These are phyloP conservation scores for Amphiprion percula DNA, from an alignment of 2,113 vertebrate genomes.

Conservation along the genomic window DNA sequence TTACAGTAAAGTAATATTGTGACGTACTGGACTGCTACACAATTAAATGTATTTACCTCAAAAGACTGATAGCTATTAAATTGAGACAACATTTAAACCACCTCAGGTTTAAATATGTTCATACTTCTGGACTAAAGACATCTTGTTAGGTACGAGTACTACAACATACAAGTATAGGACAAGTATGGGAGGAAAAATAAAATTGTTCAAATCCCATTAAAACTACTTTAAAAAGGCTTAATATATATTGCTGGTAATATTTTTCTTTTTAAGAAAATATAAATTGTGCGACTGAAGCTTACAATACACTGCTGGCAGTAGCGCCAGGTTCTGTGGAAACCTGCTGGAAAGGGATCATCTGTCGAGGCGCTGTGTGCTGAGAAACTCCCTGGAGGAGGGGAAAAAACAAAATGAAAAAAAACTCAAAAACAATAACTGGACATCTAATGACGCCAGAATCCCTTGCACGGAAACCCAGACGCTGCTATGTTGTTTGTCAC, in stretches of 20 bases:
- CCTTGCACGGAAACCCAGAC: slow-evolving; percentile 64
- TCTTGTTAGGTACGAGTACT: slow-evolving; percentile 81
- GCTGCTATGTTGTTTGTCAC: slow-evolving; percentile 74
- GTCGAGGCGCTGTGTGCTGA: slow-evolving; percentile 76
- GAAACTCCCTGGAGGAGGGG: slow-evolving; percentile 41
- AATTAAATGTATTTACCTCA: slow-evolving; percentile 70
- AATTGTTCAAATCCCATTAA: slow-evolving; percentile 86
- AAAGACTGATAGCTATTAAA: slow-evolving; percentile 69
- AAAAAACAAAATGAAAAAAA: neutral
- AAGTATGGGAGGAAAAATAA: slow-evolving; percentile 84
- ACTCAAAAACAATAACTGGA: slow-evolving; percentile 33
- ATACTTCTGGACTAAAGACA: slow-evolving; percentile 79
- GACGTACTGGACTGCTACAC: slow-evolving; percentile 81
- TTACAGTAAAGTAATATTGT: slow-evolving; percentile 78
- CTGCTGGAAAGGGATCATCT: slow-evolving; percentile 68
- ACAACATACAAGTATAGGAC: slow-evolving; percentile 81
- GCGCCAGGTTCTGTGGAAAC: slow-evolving; percentile 70
- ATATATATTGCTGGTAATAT: slow-evolving; percentile 86
- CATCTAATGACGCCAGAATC: slow-evolving; percentile 62
- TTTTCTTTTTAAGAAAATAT: slow-evolving; percentile 85
- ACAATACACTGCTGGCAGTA: slow-evolving; percentile 84
- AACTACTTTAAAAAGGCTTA: slow-evolving; percentile 94
- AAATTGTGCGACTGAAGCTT: slow-evolving; percentile 86
- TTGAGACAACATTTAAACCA: slow-evolving; percentile 72
- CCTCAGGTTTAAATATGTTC: slow-evolving; percentile 65